phyloP scores from a whole-genome alignment of 2,888 invertebrate genomes.

The Euplagia quadripunctaria region DNA sequence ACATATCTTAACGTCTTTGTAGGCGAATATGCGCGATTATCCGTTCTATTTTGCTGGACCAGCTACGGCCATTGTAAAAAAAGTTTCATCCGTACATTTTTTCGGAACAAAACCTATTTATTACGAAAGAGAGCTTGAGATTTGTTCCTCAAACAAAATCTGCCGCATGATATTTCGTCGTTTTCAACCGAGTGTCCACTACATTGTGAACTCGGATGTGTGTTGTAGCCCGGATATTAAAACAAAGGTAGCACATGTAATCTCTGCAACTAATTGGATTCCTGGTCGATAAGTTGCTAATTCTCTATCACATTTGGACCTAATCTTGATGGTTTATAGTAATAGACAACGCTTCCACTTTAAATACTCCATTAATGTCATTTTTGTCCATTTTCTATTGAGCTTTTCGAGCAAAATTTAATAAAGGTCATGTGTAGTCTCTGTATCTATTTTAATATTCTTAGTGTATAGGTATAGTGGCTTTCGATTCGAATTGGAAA shows the following conservation, averaged over 20 bases:
- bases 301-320: slow-evolving; percentile 7
- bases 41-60: no score
- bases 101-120: no score
- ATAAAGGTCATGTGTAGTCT: neutral
- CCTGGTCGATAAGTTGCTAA: slow-evolving; percentile 1
- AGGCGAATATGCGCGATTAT: no score
- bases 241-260: slow-evolving; percentile 3
- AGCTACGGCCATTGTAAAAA: no score
- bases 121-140: no score
- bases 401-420: neutral
- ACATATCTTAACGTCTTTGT: no score
- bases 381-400: neutral
- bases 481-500: neutral
- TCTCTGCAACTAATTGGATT: slow-evolving; percentile 6
- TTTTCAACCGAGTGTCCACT: neutral
- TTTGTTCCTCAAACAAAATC: neutral
- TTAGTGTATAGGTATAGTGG: neutral
- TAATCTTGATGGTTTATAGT: slow-evolving; percentile 11
- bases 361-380: no score
- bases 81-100: no score
- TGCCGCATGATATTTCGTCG: neutral
- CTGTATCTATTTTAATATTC: no score
- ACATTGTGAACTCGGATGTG: neutral
- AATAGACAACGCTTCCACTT: no score
- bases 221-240: neutral